phyloP scores from a whole-genome alignment of 2,888 invertebrate genomes.

The Imbricaverruca yamaguchii region DNA sequence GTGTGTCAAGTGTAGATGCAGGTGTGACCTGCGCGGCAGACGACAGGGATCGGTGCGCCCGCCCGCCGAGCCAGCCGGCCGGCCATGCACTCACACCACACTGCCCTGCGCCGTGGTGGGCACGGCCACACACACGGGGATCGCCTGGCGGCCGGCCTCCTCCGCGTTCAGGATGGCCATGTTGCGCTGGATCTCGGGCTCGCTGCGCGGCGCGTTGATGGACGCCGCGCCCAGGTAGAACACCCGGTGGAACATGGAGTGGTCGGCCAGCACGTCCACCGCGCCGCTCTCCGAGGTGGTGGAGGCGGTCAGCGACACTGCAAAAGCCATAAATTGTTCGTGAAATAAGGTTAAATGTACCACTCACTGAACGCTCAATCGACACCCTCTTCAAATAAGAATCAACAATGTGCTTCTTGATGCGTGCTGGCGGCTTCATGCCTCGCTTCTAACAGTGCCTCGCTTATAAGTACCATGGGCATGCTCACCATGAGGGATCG shows the following conservation, averaged over 20 bases:
- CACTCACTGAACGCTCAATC: not conserved
- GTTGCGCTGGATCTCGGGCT: conserved; percentile 83
- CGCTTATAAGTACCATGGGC: not conserved
- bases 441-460: not conserved
- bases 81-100: conserved; percentile 64
- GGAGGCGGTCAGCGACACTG: not conserved
- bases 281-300: not conserved
- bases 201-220: conserved; percentile 86
- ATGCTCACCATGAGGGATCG: not conserved
- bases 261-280: conserved; percentile 52
- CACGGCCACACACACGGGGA: conserved; percentile 84
- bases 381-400: not conserved
- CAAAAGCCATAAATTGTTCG: not conserved
- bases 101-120: conserved; percentile 87
- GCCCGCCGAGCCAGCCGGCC: too few species aligned
- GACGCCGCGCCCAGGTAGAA: conserved; percentile 86
- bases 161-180: conserved; percentile 84
- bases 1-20: too few species aligned
- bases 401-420: not conserved
- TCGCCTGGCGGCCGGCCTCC: conserved; percentile 57
- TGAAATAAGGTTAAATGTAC: not conserved
- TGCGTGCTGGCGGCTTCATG: not conserved
- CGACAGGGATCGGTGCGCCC: too few species aligned
- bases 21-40: too few species aligned
- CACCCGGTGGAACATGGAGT: conserved; percentile 85